phyloP scores from a whole-genome alignment of 2,797 vertebrate species.

The Gobio occitaniae region DNA sequence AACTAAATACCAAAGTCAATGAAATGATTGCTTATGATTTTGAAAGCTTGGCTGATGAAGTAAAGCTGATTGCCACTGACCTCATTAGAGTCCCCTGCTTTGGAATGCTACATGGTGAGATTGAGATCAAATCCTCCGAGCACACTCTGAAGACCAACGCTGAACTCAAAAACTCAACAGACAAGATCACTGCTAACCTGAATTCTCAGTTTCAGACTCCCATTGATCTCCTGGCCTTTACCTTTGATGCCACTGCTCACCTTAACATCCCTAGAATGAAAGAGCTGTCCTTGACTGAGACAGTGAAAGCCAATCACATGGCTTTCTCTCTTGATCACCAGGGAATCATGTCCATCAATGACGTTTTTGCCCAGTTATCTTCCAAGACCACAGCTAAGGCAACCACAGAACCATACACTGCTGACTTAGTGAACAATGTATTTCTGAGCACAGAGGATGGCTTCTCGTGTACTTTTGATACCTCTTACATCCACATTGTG shows the following conservation, averaged over 20 bases:
- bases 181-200: slow-evolving; percentile 81
- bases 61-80: slow-evolving; percentile 81
- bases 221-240: slow-evolving; percentile 81
- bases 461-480: slow-evolving; percentile 79
- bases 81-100: slow-evolving; percentile 85
- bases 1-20: slow-evolving; percentile 83
- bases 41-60: slow-evolving; percentile 79
- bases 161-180: slow-evolving; percentile 83
- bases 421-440: slow-evolving; percentile 79
- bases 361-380: slow-evolving; percentile 75
- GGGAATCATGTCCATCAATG: slow-evolving; percentile 73
- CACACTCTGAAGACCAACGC: slow-evolving; percentile 81
- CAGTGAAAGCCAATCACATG: slow-evolving; percentile 79
- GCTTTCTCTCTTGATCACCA: slow-evolving; percentile 82
- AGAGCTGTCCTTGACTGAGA: slow-evolving; percentile 81
- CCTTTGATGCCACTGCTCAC: slow-evolving; percentile 79
- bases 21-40: slow-evolving; percentile 85
- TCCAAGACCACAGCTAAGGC: slow-evolving; percentile 80
- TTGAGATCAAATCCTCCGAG: slow-evolving; percentile 84
- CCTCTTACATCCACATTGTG: slow-evolving; percentile 82
- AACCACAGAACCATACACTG: slow-evolving; percentile 75
- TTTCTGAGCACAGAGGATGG: slow-evolving; percentile 76
- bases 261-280: slow-evolving; percentile 78
- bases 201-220: slow-evolving; percentile 82
- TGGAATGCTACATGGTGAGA: slow-evolving; percentile 86